A percentile compares a stretch with the other conserved stretches of the same genome.
These are phyloP conservation scores for Papilio polyxenes DNA, from an alignment of 1,140 invertebrate genomes.

Conservation along the genomic window DNA sequence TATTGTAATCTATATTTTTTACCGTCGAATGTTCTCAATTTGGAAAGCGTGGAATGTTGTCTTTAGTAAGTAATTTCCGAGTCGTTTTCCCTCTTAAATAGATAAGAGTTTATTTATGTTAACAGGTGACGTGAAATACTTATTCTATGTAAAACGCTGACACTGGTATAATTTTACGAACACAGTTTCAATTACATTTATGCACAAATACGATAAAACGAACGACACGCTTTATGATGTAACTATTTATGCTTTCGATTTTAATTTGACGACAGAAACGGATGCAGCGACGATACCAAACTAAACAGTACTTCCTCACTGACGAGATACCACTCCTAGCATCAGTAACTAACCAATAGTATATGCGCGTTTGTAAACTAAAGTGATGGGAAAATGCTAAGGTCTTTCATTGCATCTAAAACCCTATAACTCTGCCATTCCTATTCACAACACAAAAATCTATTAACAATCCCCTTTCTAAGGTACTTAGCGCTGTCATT, in stretches of 20 bases:
- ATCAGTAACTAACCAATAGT: not conserved
- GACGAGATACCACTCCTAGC: not conserved
- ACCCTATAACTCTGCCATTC: not conserved
- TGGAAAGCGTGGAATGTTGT: slow-evolving; percentile 19
- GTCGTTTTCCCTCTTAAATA: slow-evolving; percentile 18
- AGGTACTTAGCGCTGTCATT: not conserved
- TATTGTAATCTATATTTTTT: not conserved
- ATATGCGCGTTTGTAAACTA: not conserved
- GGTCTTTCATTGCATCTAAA: not conserved
- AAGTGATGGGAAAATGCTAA: not conserved
- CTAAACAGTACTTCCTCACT: not conserved
- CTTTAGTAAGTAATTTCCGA: slow-evolving; percentile 5
- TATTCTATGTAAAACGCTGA: slow-evolving; percentile 3
- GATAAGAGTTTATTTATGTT: slow-evolving; percentile 16
- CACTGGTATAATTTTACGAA: slow-evolving; percentile 19
- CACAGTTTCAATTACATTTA: slow-evolving; percentile 10
- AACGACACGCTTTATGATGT: not conserved
- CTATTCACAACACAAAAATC: not conserved
- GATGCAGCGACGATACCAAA: slow-evolving; percentile 6
- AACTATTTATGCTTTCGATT: slow-evolving; percentile 20
- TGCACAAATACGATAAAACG: not conserved
- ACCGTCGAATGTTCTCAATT: not conserved
- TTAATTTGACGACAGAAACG: slow-evolving; percentile 4
- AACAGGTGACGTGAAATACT: slow-evolving; percentile 2
- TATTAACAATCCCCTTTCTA: not conserved